These are phyloP conservation scores for Caenorhabditis briggsae DNA, from an alignment of 1,140 invertebrate species.

Conservation along the genomic window DNA sequence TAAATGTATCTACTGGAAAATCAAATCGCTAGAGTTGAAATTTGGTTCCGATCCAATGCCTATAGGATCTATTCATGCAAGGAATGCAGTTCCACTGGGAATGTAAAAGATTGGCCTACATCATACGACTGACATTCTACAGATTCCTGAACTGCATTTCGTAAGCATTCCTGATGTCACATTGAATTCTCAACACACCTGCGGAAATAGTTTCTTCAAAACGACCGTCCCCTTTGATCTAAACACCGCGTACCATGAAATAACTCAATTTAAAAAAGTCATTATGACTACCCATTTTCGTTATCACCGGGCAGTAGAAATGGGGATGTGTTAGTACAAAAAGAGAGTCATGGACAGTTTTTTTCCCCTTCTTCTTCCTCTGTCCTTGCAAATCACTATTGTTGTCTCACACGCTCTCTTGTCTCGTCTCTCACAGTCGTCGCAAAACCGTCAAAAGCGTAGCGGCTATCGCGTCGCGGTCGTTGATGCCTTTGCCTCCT, in stretches of 20 bases:
- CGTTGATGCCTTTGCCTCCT: background rate
- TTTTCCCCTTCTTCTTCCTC: constrained; percentile 2
- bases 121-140: background rate
- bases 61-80: no score
- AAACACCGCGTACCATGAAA: constrained; percentile 18
- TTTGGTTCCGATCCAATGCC: no score
- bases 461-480: constrained; percentile 52
- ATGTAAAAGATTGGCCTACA: background rate
- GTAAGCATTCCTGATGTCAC: background rate
- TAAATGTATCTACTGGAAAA: no score
- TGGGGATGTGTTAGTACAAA: constrained; percentile 32
- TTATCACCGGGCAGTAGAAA: background rate
- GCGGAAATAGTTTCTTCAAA: constrained; percentile 14
- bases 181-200: background rate
- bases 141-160: background rate
- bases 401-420: constrained; percentile 1
- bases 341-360: constrained; percentile 41
- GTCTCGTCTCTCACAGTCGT: constrained; percentile 29
- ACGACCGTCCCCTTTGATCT: constrained; percentile 17
- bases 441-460: constrained; percentile 55
- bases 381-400: background rate
- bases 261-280: background rate
- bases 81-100: background rate
- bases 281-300: background rate
- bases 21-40: no score